Percentiles rank a stretch among this genome's conserved stretches.
phyloP scores from a whole-genome alignment of 1,140 invertebrate genomes.

The Stenopsyche tienmushanensis region DNA sequence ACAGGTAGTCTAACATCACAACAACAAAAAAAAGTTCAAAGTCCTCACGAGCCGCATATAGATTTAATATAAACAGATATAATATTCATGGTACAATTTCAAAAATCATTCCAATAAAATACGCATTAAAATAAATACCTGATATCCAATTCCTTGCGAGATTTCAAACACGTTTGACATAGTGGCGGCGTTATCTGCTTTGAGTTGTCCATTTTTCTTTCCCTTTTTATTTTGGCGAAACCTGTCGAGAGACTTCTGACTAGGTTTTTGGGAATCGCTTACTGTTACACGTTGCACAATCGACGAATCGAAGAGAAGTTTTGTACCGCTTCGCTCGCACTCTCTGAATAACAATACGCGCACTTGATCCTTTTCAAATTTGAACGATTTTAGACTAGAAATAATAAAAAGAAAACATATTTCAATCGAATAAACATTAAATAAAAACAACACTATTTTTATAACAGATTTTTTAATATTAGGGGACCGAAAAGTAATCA shows the following conservation, averaged over 20 bases:
- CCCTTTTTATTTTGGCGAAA: constrained; percentile 19
- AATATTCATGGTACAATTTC: too few relatives aligned
- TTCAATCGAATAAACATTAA: too few relatives aligned
- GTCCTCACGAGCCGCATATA: not conserved
- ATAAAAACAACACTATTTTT: too few relatives aligned
- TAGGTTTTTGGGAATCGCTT: constrained; percentile 43
- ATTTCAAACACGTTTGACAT: constrained; percentile 49
- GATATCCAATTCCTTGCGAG: constrained; percentile 57
- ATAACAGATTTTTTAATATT: too few relatives aligned
- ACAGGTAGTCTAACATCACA: not conserved
- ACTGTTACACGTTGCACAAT: constrained; percentile 62
- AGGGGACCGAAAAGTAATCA: too few relatives aligned
- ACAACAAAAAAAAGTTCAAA: constrained; percentile 3
- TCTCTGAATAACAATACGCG: constrained; percentile 82
- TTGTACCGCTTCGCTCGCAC: constrained; percentile 76
- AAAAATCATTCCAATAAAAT: too few relatives aligned
- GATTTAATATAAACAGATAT: too few relatives aligned
- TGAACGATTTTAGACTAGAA: constrained; percentile 48
- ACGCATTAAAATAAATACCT: too few relatives aligned
- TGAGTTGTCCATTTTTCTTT: not conserved
- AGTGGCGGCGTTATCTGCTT: not conserved
- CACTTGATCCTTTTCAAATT: constrained; percentile 65
- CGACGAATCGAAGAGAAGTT: constrained; percentile 82
- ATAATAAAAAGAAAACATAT: constrained; percentile 3
- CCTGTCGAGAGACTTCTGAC: not conserved